Conservation (phyloP, 2,888 invertebrate genomes). For the Helleia helle region DNA sequence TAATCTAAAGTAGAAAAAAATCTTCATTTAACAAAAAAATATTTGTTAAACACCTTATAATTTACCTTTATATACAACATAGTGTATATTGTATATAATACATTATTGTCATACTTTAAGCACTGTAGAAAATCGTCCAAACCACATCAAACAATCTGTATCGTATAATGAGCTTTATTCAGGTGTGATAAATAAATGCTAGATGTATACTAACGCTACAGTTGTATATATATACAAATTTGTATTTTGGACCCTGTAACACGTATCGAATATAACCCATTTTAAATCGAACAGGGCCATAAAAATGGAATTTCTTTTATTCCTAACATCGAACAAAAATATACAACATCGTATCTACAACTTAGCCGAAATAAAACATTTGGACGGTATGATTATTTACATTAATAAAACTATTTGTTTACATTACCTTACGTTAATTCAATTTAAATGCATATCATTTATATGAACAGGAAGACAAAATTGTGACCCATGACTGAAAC, state of each 20-base stretch:
- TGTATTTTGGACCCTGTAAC: slow-evolving; percentile 60
- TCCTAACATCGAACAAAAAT: slow-evolving; percentile 47
- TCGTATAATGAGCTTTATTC: slow-evolving; percentile 57
- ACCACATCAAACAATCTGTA: slow-evolving; percentile 16
- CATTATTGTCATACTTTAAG: no score
- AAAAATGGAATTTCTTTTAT: slow-evolving; percentile 19
- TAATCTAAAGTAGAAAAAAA: no score
- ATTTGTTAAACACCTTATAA: no score
- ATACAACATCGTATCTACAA: slow-evolving; percentile 5
- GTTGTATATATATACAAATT: slow-evolving; percentile 35
- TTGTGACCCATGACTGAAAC: background rate
- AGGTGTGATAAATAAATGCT: slow-evolving; percentile 69
- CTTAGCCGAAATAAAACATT: slow-evolving; percentile 27
- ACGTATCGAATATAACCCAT: slow-evolving; percentile 27
- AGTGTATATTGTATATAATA: no score
- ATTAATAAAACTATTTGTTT: slow-evolving; percentile 6
- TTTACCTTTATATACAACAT: no score
- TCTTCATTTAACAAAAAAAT: no score
- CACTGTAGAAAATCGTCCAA: background rate
- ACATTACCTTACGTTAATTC: background rate
- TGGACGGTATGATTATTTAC: slow-evolving; percentile 49
- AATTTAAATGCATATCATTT: background rate
- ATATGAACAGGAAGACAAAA: background rate
- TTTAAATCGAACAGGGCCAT: background rate
- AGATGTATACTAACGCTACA: slow-evolving; percentile 28